These are phyloP conservation scores for Spodoptera littoralis DNA, from an alignment of 2,888 invertebrate genomes.

Conservation along the genomic window DNA sequence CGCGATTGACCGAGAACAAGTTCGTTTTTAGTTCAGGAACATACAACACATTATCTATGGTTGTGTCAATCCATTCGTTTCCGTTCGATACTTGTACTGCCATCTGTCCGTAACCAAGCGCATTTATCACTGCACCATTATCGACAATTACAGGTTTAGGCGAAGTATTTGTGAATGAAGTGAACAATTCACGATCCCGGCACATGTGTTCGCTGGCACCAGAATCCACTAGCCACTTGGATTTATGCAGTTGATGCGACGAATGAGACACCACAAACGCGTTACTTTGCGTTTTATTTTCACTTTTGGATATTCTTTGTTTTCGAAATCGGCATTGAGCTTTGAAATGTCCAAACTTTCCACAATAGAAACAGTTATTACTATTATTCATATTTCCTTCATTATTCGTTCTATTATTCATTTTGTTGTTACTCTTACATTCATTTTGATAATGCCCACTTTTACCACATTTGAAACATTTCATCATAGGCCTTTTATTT, in stretches of 20 bases:
- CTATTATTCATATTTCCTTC: neutral
- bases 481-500: conserved; percentile 3
- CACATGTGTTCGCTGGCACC: conserved; percentile 49
- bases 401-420: too few relatives aligned
- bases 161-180: conserved; percentile 10
- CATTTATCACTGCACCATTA: conserved; percentile 41
- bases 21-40: conserved; percentile 35
- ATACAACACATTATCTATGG: conserved; percentile 51
- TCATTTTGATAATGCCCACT: conserved; percentile 11
- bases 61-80: conserved; percentile 48
- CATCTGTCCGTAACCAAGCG: conserved; percentile 43
- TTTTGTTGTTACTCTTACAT: neutral
- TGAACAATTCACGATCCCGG: conserved; percentile 37
- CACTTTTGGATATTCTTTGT: neutral
- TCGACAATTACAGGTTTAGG: conserved; percentile 45
- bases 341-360: conserved; percentile 39
- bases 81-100: conserved; percentile 44
- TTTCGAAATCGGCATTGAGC: conserved; percentile 32
- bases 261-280: conserved; percentile 36
- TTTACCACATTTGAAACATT: conserved; percentile 8
- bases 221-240: conserved; percentile 50
- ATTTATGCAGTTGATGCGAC: conserved; percentile 17
- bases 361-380: conserved; percentile 33
- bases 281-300: conserved; percentile 23
- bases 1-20: conserved; percentile 2